Percentiles rank a stretch among this genome's conserved stretches.
phyloP scores from a whole-genome alignment of 2,113 vertebrate species.

The Rhinopithecus roxellana region DNA sequence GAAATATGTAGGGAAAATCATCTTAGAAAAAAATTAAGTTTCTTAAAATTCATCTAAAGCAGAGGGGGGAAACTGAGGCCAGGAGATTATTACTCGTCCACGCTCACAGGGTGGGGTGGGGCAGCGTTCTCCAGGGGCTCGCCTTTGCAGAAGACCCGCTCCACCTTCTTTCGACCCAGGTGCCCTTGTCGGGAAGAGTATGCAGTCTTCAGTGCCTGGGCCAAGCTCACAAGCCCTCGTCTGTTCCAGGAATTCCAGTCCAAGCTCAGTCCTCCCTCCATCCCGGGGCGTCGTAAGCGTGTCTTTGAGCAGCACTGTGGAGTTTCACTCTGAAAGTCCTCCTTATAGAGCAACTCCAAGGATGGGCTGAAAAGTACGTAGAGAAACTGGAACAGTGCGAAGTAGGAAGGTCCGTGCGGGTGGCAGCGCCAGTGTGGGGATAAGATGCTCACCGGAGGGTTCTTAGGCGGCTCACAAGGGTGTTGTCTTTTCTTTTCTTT shows the following conservation, averaged over 20 bases:
- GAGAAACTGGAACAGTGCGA: rapidly evolving
- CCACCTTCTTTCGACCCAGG: neutral
- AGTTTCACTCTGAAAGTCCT: neutral
- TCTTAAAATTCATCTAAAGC: neutral
- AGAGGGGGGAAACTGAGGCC: neutral
- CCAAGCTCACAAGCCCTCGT: rapidly evolving
- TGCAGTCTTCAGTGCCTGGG: rapidly evolving
- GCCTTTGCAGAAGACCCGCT: neutral
- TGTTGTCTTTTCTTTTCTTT: neutral
- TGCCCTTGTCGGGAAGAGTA: rapidly evolving
- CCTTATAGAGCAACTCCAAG: neutral
- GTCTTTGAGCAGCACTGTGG: neutral
- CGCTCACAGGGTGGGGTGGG: neutral
- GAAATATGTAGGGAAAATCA: neutral
- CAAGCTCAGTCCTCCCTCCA: neutral
- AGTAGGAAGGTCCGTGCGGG: rapidly evolving
- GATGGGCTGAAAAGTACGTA: neutral
- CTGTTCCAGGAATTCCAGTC: neutral
- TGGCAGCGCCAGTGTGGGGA: neutral
- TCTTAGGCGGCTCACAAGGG: neutral
- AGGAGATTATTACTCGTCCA: neutral
- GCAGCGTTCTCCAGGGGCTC: neutral
- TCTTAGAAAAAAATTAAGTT: neutral
- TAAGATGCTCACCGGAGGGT: rapidly evolving
- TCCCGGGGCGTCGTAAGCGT: rapidly evolving